phyloP scores from a whole-genome alignment of 2,797 vertebrate species.

The Anguilla anguilla region DNA sequence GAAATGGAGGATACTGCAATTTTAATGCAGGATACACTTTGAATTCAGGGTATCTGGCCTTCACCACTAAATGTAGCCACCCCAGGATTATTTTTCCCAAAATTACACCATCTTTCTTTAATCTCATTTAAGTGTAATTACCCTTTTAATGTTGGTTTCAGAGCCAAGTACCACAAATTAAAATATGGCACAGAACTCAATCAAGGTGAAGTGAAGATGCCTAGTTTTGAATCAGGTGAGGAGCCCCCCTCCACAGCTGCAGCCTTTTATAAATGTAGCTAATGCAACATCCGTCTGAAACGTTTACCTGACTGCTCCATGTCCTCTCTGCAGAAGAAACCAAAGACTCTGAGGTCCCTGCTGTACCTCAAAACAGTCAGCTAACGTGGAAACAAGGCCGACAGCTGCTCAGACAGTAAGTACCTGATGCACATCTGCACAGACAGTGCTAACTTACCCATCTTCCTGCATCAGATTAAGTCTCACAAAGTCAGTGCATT shows the following conservation, averaged over 20 bases:
- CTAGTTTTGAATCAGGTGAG: constrained; percentile 93
- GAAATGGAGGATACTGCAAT: background rate
- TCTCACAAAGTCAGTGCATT: background rate
- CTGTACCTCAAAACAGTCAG: constrained; percentile 94
- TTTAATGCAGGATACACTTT: background rate
- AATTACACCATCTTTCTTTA: background rate
- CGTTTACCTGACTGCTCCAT: background rate
- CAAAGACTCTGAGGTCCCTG: constrained; percentile 94
- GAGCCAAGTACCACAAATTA: constrained; percentile 98
- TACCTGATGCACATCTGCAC: constrained; percentile 39
- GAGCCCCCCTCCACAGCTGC: background rate
- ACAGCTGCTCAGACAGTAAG: constrained; percentile 96
- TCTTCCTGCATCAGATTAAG: constrained; percentile 43
- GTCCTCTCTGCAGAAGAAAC: constrained; percentile 82
- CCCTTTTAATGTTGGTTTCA: constrained; percentile 58
- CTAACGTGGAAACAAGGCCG: constrained; percentile 98
- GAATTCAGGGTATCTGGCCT: background rate
- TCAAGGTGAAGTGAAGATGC: constrained; percentile 97
- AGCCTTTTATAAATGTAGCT: background rate
- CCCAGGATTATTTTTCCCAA: too few relatives aligned
- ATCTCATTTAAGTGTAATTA: background rate
- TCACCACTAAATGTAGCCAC: background rate
- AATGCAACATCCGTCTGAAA: background rate
- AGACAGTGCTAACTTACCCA: background rate
- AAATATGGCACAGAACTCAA: constrained; percentile 98